A percentile compares a stretch with the other conserved stretches of the same genome.
Evolutionary conservation across 92 coral and sea anemone genomes (phyloP).

Genomic region (Palythoa grandis): DNA sequence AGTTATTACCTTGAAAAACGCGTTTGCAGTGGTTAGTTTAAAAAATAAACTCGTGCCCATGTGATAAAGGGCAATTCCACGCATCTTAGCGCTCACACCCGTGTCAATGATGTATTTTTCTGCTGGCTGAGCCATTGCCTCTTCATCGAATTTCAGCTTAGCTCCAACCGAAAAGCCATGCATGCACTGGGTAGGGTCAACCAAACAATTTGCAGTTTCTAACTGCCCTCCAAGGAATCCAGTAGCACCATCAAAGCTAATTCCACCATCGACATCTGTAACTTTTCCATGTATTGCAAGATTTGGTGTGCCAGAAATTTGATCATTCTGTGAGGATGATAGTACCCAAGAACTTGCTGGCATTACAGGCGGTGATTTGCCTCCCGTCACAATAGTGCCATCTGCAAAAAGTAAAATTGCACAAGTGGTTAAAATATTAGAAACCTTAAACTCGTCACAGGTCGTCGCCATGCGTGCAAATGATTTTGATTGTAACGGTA

Average conservation of each 20-base stretch:
- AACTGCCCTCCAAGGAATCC: constrained; percentile 58
- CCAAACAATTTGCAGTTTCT: constrained; percentile 59
- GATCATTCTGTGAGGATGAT: constrained; percentile 54
- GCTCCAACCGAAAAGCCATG: constrained; percentile 69
- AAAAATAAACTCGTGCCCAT: constrained; percentile 68
- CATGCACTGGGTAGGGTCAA: constrained; percentile 69
- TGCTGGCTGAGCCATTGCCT: constrained; percentile 62
- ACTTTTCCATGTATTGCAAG: constrained; percentile 64
- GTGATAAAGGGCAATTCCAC: constrained; percentile 68
- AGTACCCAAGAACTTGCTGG: constrained; percentile 81
- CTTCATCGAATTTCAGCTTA: constrained; percentile 64
- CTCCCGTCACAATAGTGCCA: not conserved
- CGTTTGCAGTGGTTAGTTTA: constrained; percentile 68
- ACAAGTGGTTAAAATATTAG: not conserved
- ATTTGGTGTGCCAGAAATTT: constrained; percentile 73
- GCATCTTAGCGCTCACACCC: constrained; percentile 68
- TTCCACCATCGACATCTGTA: constrained; percentile 65
- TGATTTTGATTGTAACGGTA: not conserved
- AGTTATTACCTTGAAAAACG: constrained; percentile 64
- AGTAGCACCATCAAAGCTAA: constrained; percentile 72
- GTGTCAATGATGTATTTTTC: constrained; percentile 77
- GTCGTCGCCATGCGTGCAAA: not conserved
- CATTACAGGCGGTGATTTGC: constrained; percentile 83
- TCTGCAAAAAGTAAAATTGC: not conserved
- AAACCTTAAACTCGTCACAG: not conserved